These are phyloP conservation scores for Babylonia areolata DNA, from an alignment of 1,140 invertebrate genomes.

Conservation along the genomic window DNA sequence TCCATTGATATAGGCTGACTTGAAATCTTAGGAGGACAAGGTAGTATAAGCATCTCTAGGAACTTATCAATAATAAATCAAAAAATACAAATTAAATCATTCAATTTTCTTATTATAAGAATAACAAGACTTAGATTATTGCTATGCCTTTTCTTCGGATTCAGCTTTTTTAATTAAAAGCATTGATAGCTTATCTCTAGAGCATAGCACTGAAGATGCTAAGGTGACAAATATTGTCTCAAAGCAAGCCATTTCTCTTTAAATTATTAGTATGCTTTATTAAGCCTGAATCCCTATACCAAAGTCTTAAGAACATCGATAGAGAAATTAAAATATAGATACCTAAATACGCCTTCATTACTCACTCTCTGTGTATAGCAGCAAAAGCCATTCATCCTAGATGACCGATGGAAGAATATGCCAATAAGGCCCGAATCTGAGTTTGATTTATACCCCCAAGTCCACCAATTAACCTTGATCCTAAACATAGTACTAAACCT, in stretches of 20 bases:
- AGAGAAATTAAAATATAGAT: too few relatives aligned
- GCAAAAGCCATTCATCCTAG: slow-evolving; percentile 49
- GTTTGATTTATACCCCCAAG: background rate
- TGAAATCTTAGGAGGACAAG: slow-evolving; percentile 1
- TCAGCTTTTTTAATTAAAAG: background rate
- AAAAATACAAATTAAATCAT: slow-evolving; percentile 1
- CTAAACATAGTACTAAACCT: background rate
- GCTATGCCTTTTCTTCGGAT: background rate
- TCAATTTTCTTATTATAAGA: background rate
- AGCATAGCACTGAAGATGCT: slow-evolving; percentile 23
- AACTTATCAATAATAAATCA: background rate
- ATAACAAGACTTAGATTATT: background rate
- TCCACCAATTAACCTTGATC: background rate
- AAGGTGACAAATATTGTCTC: background rate
- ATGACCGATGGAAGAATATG: slow-evolving; percentile 37
- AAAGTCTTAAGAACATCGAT: background rate
- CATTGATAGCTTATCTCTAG: background rate
- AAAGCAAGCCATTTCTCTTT: background rate
- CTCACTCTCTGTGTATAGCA: slow-evolving; percentile 27
- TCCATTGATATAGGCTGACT: background rate
- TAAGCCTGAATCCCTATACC: background rate
- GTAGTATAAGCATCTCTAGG: background rate
- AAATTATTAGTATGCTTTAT: background rate
- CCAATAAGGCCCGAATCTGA: background rate
- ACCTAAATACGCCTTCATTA: too few relatives aligned